Conservation (phyloP, 2,888 invertebrate genomes). For the Pristionchus mayeri region DNA sequence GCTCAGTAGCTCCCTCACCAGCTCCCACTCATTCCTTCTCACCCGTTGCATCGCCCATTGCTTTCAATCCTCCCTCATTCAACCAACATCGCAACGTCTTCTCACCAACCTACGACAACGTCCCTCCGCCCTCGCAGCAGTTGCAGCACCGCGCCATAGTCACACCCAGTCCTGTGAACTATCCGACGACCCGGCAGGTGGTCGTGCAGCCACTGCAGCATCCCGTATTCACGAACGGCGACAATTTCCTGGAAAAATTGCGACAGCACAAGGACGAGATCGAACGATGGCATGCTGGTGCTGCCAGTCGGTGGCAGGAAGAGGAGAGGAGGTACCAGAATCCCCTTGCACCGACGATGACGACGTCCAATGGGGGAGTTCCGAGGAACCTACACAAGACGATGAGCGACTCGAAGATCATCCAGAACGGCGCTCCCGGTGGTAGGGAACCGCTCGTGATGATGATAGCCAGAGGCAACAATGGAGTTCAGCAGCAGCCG, state of each 20-base stretch:
- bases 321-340: background rate
- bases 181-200: constrained; percentile 8
- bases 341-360: background rate
- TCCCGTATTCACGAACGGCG: background rate
- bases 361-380: constrained; percentile 1
- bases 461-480: background rate
- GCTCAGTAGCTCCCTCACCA: constrained; percentile 5
- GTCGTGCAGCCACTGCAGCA: constrained; percentile 8
- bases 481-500: background rate
- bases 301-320: background rate
- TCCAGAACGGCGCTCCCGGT: constrained; percentile 12
- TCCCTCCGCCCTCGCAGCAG: background rate
- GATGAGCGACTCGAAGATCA: background rate
- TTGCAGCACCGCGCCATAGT: background rate
- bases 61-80: background rate
- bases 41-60: constrained; percentile 25
- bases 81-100: background rate
- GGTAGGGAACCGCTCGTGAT: constrained; percentile 14
- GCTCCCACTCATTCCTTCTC: constrained; percentile 1
- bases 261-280: constrained; percentile 59
- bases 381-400: constrained; percentile 25
- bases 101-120: constrained; percentile 50
- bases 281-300: background rate
- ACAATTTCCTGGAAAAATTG: constrained; percentile 56
- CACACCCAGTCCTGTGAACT: constrained; percentile 27